Conservation (phyloP, 2,113 vertebrate genomes). For the Coptodon bakossiorum region DNA sequence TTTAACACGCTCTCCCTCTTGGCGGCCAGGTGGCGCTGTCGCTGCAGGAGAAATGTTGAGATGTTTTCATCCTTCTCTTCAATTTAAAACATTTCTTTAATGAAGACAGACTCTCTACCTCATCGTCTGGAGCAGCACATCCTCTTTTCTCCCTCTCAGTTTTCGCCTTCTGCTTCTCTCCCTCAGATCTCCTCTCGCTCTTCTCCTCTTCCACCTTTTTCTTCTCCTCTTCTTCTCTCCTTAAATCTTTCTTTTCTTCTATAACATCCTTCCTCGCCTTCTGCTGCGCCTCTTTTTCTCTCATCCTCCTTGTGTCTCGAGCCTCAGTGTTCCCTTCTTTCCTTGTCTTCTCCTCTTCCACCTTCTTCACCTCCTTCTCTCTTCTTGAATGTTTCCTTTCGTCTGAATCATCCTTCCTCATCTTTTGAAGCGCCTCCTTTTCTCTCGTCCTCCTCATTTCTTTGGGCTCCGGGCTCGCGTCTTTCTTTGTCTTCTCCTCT, state of each 20-base stretch:
- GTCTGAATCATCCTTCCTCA: neutral
- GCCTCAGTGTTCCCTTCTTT: neutral
- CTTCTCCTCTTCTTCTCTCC: neutral
- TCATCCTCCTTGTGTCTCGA: neutral
- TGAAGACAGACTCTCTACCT: constrained; percentile 27
- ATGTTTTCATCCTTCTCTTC: neutral
- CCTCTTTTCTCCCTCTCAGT: neutral
- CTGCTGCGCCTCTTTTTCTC: neutral
- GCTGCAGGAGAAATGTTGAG: neutral
- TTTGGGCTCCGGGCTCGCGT: neutral
- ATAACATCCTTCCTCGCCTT: neutral
- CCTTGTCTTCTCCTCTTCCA: neutral
- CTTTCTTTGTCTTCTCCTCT: neutral
- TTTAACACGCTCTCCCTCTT: constrained; percentile 68
- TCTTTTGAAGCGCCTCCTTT: neutral
- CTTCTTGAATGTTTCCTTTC: neutral
- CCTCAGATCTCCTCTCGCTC: neutral
- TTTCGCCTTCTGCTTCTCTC: neutral
- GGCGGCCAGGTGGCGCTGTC: constrained; percentile 25
- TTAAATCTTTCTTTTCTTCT: neutral
- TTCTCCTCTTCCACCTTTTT: neutral
- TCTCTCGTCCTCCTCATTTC: neutral
- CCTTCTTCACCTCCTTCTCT: neutral
- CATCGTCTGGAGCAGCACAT: neutral
- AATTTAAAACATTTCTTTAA: neutral